Conservation (phyloP, 2,113 vertebrate species). For the Tonatia bakeri region DNA sequence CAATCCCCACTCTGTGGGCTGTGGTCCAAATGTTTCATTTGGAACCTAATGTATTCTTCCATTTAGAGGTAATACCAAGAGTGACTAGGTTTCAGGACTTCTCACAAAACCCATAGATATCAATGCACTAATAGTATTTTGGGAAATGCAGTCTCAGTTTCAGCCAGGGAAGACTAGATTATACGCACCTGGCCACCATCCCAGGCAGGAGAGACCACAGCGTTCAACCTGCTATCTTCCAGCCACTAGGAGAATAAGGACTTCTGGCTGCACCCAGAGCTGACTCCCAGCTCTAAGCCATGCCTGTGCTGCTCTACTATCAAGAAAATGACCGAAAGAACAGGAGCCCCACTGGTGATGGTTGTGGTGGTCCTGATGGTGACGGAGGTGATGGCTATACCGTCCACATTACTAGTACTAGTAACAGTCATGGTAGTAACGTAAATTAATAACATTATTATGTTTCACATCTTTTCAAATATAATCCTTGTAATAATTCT, state of each 20-base stretch:
- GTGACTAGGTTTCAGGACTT: neutral
- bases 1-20: neutral
- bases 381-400: too few species aligned
- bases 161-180: neutral
- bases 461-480: neutral
- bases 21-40: neutral
- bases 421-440: too few species aligned
- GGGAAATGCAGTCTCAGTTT: neutral
- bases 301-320: neutral
- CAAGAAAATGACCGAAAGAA: neutral
- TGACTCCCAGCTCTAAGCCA: neutral
- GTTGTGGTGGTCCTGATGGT: neutral
- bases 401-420: neutral
- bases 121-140: neutral
- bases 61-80: neutral
- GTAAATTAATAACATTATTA: neutral
- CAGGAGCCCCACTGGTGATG: neutral
- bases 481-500: neutral
- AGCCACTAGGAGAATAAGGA: neutral
- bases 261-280: neutral
- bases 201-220: neutral
- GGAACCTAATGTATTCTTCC: neutral
- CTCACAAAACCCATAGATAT: neutral
- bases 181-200: neutral
- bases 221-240: neutral